Evolutionary conservation across 2,113 vertebrate genomes (phyloP).

Genomic region (Copsychus sechellarum): DNA sequence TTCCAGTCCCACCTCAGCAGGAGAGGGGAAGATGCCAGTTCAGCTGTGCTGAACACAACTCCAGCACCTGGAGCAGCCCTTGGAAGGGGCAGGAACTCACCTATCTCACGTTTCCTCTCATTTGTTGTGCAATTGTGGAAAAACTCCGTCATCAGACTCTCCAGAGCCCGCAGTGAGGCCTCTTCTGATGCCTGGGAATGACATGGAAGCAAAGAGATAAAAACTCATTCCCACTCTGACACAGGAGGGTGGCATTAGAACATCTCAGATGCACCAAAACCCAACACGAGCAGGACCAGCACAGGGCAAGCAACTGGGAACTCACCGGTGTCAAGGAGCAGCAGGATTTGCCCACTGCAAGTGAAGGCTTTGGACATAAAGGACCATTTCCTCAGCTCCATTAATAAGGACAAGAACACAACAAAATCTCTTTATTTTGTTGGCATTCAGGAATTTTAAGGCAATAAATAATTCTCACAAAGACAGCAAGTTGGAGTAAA

Average conservation of each 20-base stretch:
- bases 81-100: conserved; percentile 68
- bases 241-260: neutral
- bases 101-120: conserved; percentile 95
- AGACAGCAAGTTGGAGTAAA: neutral
- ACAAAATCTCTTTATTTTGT: neutral
- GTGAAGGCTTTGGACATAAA: neutral
- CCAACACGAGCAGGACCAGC: rapidly evolving
- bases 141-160: conserved; percentile 97
- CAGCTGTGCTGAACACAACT: too few species aligned
- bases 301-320: neutral
- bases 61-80: neutral
- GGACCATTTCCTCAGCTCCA: neutral
- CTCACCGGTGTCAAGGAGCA: neutral
- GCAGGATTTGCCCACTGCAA: neutral
- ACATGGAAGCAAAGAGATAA: neutral
- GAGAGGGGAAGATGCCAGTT: neutral
- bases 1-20: neutral
- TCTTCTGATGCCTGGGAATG: conserved; percentile 88
- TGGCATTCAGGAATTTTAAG: neutral
- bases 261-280: neutral
- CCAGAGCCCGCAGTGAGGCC: conserved; percentile 88
- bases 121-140: conserved; percentile 97
- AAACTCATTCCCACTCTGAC: neutral
- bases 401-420: neutral
- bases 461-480: neutral